Base-by-base conservation (phyloP, 2,888 invertebrate genomes). In the Fabriciana adippe region DNA sequence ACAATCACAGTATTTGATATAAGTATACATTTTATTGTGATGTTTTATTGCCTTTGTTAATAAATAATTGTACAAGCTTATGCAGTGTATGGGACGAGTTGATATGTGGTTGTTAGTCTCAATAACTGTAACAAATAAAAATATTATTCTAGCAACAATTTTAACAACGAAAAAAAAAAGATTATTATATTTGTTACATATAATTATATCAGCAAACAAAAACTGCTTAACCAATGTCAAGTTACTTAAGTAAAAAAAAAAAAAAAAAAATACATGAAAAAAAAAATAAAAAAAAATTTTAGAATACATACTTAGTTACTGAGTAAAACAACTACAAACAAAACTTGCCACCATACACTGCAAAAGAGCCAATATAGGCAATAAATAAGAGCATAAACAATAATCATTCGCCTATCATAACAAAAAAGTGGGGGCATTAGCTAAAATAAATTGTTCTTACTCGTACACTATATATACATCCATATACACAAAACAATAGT, bases 401-500 rank as follows among this genome's bases (percentile, higher is more conserved):
- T 35, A 64, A 50, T 31, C 31, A 55, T 8, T 15, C 18, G 26
- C 59, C 51, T 59, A 65, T 59, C 53, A 65, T 60, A 55, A 57
- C 47, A 60, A 54, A 48, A 63, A 67, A 55, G 74, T 74, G 75
- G 70, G 72, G 18, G 50, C 50, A 55, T 48, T 16, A 55, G 53
- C 60, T 78, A 78, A 71, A 70, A 71, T 61, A 61, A 74, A 76
- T 75, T 77, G 71, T 78, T 80, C 81, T 79, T 79, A 79, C 50
- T 59, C n/a, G n/a, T 11, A 21, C n/a, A 62, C 18, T 79, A 67
- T 83, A 84, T 82, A 77, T 83, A 84, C 83, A 82, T 70, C 69
- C 72, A 64, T 69, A 70, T 75, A 74, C 74, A 77, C 67, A 68
- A 2, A 64, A 70, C 72, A 72, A 18, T 11, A 41, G 35, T 74